Conservation (phyloP, 2,113 vertebrate genomes). For the Callorhinus ursinus region DNA sequence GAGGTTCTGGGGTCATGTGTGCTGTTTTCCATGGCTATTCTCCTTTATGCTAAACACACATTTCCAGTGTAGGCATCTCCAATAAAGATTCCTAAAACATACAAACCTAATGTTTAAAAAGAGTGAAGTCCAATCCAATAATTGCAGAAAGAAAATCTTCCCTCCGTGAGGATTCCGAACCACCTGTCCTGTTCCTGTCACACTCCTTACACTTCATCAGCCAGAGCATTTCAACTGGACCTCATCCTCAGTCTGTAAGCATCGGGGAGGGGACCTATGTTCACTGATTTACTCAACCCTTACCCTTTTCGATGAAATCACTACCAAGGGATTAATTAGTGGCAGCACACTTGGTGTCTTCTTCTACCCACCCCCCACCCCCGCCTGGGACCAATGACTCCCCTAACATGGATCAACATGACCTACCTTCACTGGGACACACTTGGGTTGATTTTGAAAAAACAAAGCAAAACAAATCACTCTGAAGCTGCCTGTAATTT, state of each 20-base stretch:
- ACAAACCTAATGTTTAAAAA: not conserved
- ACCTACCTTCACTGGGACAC: not conserved
- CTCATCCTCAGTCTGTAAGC: not conserved
- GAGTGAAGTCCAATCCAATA: not conserved
- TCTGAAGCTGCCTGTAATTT: not conserved
- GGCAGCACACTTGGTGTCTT: not conserved
- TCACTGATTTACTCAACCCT: not conserved
- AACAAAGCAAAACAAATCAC: not conserved
- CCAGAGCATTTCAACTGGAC: not conserved
- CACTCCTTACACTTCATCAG: not conserved
- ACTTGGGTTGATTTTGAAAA: not conserved
- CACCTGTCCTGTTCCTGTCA: too few relatives aligned
- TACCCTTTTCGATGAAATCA: not conserved
- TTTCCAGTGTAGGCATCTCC: not conserved
- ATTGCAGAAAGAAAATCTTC: not conserved
- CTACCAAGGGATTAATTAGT: not conserved
- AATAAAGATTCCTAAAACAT: not conserved
- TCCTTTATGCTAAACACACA: not conserved
- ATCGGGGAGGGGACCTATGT: not conserved
- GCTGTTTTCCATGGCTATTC: not conserved
- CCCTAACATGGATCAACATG: not conserved
- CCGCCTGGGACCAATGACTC: not conserved
- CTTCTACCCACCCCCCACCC: rapidly evolving
- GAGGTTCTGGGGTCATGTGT: not conserved
- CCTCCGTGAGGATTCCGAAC: not conserved